A percentile compares a stretch with the other conserved stretches of the same genome.
phyloP scores from a whole-genome alignment of 2,797 vertebrate species.

The Lagorchestes hirsutus region DNA sequence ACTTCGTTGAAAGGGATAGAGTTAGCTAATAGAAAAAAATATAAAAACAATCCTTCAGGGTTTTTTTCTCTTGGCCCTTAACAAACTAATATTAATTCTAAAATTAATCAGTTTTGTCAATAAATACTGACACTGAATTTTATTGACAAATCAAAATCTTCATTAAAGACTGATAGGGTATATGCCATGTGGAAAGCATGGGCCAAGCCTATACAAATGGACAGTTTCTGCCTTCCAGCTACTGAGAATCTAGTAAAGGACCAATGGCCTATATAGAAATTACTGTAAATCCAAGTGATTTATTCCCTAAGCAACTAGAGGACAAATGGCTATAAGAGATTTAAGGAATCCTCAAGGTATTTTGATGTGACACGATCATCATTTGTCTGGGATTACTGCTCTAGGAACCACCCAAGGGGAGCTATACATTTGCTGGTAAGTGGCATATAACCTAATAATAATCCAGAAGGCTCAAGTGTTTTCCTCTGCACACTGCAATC shows the following conservation, averaged over 20 bases:
- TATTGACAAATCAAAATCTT: slow-evolving; percentile 66
- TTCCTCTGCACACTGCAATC: slow-evolving; percentile 15
- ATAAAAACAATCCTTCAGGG: slow-evolving; percentile 23
- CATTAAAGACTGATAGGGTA: slow-evolving; percentile 16
- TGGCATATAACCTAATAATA: slow-evolving; percentile 28
- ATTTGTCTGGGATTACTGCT: slow-evolving; percentile 72
- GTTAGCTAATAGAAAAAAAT: slow-evolving; percentile 32
- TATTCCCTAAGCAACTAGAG: background rate
- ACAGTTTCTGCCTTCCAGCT: background rate
- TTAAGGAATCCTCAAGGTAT: background rate
- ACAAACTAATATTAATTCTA: slow-evolving; percentile 48
- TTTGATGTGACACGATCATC: slow-evolving; percentile 35
- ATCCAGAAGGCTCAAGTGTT: slow-evolving; percentile 16
- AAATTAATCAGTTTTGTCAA: slow-evolving; percentile 8
- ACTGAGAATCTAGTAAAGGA: background rate
- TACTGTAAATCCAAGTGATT: background rate
- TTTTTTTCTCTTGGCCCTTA: slow-evolving; percentile 41
- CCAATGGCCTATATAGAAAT: background rate
- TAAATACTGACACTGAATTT: slow-evolving; percentile 52
- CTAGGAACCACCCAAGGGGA: slow-evolving; percentile 58
- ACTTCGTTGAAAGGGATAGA: slow-evolving; percentile 22
- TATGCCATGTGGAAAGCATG: slow-evolving; percentile 52
- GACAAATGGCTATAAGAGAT: background rate
- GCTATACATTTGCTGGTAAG: slow-evolving; percentile 64
- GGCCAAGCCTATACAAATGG: background rate